Percentiles rank a stretch among this genome's conserved stretches.
Evolutionary conservation across 2,113 vertebrate species (phyloP).

Genomic region (Protobothrops flavoviridis): DNA sequence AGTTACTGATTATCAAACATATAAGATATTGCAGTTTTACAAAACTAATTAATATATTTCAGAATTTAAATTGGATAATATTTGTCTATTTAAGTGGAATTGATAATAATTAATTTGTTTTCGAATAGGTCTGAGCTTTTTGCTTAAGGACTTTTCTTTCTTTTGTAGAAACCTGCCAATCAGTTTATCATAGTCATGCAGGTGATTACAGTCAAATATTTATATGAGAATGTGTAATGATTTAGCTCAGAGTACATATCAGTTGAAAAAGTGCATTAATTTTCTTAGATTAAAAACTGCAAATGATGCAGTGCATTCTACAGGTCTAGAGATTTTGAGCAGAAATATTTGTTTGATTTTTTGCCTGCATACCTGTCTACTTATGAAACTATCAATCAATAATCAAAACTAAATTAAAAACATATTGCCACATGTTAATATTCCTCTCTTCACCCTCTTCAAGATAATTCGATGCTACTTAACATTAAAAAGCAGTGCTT

Average conservation of each 20-base stretch:
- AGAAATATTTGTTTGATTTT: not conserved
- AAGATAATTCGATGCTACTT: not conserved
- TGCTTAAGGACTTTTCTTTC: not conserved
- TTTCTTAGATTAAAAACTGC: not conserved
- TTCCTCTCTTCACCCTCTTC: not conserved
- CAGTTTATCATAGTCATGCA: not conserved
- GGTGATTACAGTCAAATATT: not conserved
- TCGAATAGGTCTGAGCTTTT: not conserved
- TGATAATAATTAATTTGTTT: not conserved
- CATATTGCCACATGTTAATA: not conserved
- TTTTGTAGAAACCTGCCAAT: not conserved
- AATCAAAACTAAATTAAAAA: not conserved
- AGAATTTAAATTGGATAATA: not conserved
- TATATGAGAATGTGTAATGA: not conserved
- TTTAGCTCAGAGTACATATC: not conserved
- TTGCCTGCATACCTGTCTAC: not conserved
- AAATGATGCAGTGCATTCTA: not conserved
- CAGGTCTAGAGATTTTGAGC: not conserved
- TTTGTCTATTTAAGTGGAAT: not conserved
- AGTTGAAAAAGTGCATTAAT: not conserved
- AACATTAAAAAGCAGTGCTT: not conserved
- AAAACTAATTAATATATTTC: not conserved
- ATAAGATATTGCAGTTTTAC: not conserved
- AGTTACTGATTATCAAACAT: not conserved
- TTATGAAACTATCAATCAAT: not conserved